phyloP scores from a whole-genome alignment of 2,888 invertebrate species.

The Oxytorus armatus region DNA sequence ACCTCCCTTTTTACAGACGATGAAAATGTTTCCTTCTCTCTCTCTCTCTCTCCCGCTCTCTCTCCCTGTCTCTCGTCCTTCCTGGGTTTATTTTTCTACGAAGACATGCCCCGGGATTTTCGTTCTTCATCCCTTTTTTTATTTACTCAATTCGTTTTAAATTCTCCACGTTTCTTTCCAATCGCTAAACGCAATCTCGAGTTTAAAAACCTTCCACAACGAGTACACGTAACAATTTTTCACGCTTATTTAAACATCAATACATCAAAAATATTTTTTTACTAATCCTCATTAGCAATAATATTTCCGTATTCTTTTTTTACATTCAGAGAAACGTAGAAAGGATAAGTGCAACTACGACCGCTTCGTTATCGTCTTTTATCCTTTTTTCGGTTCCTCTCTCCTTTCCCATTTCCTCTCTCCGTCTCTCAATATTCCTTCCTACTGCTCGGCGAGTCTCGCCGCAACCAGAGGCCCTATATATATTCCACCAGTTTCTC shows the following conservation, averaged over 20 bases:
- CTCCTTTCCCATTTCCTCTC: slow-evolving; percentile 28
- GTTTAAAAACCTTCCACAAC: not conserved
- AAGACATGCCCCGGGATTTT: slow-evolving; percentile 15
- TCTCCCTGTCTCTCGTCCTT: not conserved
- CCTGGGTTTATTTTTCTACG: slow-evolving; percentile 2
- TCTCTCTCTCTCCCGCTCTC: slow-evolving; percentile 1
- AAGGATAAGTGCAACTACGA: not conserved
- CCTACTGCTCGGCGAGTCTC: slow-evolving; percentile 38
- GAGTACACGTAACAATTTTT: not conserved
- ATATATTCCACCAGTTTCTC: slow-evolving; percentile 13
- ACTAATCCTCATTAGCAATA: not conserved
- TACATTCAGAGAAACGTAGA: not conserved
- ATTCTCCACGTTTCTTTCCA: not conserved
- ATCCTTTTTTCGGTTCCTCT: slow-evolving; percentile 12
- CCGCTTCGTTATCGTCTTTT: slow-evolving; percentile 5
- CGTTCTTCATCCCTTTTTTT: slow-evolving; percentile 8
- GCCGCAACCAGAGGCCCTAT: slow-evolving; percentile 47
- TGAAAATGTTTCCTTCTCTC: slow-evolving; percentile 37
- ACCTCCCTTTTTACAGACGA: slow-evolving; percentile 16
- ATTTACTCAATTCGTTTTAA: not conserved
- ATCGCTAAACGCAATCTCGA: not conserved
- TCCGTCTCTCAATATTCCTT: slow-evolving; percentile 44
- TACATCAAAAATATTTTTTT: not conserved
- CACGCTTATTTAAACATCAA: not conserved
- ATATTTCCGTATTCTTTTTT: slow-evolving; percentile 2